Evolutionary conservation across 1,140 invertebrate genomes (phyloP), one percentile per base, ranked within the genome.

Genomic region (Philotrypesis tridentata): DNA sequence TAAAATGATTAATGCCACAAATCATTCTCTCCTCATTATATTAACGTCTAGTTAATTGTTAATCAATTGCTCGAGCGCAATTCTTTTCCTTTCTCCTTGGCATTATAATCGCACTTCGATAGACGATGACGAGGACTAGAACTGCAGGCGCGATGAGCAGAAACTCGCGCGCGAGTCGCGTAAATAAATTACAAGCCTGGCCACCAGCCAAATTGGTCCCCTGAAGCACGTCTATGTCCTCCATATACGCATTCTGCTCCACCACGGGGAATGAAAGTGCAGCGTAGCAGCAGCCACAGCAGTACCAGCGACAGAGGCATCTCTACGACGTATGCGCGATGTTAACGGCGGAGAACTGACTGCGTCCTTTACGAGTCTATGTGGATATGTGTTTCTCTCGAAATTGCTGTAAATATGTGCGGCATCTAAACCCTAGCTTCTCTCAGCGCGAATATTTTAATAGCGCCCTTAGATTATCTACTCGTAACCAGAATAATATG

Each of bases 151-250:
- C n/a, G 73, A 75, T 63, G 73, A 75, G 55, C 60, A 25, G 55
- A 7, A n/a, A n/a, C 60, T 74, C 17, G 43, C 43, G 21, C 25
- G 43, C 27, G 73, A 75, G 61, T n/a, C 63, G 74, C 63, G 23
- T 77, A 77, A 77, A 77, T 77, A 77, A 43, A 77, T 77, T 77
- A 77, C 75, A 77, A 67, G 11, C 33, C 65, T 77, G 75, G 75
- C 75, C 21, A 7, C 17, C 61, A n/a, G 33, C 75, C 75, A 77
- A 77, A 77, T 77, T 77, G 75, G 75, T 77, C 60, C 75, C 75
- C 75, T 60, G 75, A 67, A 77, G 75, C 55, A 55, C 75, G 72
- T 31, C 31, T 55, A 55, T 17, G 17, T 63, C 43, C 55, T 37
- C 73, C 73, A 2, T 33, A 63, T 27, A 31, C 25, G 25, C 71